phyloP scores from a whole-genome alignment of 1,140 invertebrate genomes.

The Pseudomyrmex pallidus region DNA sequence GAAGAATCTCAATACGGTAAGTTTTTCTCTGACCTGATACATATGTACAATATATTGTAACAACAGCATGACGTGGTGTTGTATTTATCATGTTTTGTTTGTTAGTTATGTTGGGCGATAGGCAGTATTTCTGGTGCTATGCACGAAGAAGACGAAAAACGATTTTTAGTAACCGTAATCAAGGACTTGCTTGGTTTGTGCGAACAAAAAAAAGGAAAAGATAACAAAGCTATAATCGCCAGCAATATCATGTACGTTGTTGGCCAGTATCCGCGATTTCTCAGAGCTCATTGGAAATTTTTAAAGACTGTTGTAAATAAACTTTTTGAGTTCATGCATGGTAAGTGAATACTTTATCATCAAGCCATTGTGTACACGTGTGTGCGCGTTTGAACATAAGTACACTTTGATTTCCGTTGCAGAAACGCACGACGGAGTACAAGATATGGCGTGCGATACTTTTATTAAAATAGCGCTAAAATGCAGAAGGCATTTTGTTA shows the following conservation, averaged over 20 bases:
- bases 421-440: conserved; percentile 99
- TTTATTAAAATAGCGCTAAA: conserved; percentile 99
- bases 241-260: conserved; percentile 99
- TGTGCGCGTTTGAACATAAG: no score
- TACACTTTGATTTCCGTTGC: conserved; percentile 56
- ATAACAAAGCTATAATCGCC: conserved; percentile 99
- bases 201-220: conserved; percentile 99
- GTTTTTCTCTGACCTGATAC: conserved; percentile 35
- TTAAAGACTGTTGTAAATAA: conserved; percentile 99
- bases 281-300: conserved; percentile 99
- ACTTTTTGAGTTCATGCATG: conserved; percentile 99
- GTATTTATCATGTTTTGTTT: conserved; percentile 39
- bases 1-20: conserved; percentile 99
- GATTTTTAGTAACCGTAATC: conserved; percentile 99
- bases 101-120: conserved; percentile 98
- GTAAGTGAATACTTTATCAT: conserved; percentile 81
- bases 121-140: conserved; percentile 99
- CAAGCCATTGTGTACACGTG: no score
- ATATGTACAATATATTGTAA: not conserved
- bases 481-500: conserved; percentile 98
- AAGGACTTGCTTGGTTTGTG: conserved; percentile 99
- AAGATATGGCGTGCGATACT: conserved; percentile 99
- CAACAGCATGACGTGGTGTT: not conserved
- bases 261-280: conserved; percentile 99
- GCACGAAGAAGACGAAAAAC: conserved; percentile 99